Conservation (phyloP, 1,140 invertebrate genomes). For the Dinoponera quadriceps region DNA sequence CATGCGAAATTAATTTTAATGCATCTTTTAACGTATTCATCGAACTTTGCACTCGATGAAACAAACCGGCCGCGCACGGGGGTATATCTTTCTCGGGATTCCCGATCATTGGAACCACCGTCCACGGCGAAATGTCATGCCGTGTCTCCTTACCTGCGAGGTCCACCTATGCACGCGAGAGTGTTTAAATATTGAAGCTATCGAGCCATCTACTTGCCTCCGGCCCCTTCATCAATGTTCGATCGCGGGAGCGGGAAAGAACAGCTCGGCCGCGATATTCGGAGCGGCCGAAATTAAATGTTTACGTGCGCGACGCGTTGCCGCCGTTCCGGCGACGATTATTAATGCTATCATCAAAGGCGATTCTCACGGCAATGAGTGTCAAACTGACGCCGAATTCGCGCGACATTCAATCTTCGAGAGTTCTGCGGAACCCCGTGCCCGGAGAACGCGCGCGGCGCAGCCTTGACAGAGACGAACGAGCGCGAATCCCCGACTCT, state of each 20-base stretch:
- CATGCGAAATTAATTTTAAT: not conserved
- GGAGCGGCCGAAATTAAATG: not conserved
- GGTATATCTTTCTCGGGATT: not conserved
- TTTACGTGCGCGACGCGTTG: conserved; percentile 20
- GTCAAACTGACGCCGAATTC: conserved; percentile 60
- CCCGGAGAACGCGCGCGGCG: conserved; percentile 31
- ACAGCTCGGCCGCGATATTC: not conserved
- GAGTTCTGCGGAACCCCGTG: conserved; percentile 53
- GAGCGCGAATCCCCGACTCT: conserved; percentile 54
- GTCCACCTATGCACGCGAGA: not conserved
- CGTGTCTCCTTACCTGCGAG: not conserved
- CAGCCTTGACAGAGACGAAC: conserved; percentile 58
- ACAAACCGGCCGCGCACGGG: no score
- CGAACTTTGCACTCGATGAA: no score
- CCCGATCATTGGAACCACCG: not conserved
- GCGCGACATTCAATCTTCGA: conserved; percentile 58
- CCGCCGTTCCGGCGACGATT: conserved; percentile 28
- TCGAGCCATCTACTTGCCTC: not conserved
- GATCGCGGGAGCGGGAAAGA: not conserved
- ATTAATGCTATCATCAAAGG: conserved; percentile 49
- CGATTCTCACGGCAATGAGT: conserved; percentile 53
- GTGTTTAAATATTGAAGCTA: not conserved
- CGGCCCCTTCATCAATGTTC: not conserved
- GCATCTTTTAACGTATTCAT: no score
- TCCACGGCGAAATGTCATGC: not conserved